These are phyloP conservation scores for Yponomeuta sedellus DNA, from an alignment of 2,888 invertebrate genomes.

Conservation along the genomic window DNA sequence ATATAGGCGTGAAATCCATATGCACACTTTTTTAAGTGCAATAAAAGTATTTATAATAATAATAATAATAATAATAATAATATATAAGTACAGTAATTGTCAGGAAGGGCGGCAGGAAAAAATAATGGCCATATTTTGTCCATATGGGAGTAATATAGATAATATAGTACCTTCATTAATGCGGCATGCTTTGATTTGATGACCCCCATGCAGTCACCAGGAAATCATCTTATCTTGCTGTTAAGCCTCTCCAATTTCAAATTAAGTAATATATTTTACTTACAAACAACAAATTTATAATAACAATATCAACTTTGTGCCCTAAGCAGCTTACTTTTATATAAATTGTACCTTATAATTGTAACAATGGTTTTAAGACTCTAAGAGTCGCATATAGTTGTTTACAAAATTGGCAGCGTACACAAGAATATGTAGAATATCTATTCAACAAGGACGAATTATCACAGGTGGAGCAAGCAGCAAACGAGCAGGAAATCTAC, in stretches of 20 bases:
- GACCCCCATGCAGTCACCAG: conserved; percentile 65
- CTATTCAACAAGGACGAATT: conserved; percentile 51
- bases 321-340: background rate
- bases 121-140: too few species aligned
- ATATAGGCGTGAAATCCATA: too few species aligned
- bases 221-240: conserved; percentile 1
- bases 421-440: conserved; percentile 37
- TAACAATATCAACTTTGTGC: background rate
- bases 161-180: conserved; percentile 50
- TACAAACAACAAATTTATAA: background rate
- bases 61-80: too few species aligned
- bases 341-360: background rate
- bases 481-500: conserved; percentile 71
- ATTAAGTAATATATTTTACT: background rate
- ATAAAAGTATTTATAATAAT: too few species aligned
- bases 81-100: too few species aligned
- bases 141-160: too few species aligned
- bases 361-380: conserved; percentile 40
- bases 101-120: too few species aligned
- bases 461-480: conserved; percentile 72
- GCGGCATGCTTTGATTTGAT: conserved; percentile 63
- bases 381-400: conserved; percentile 37
- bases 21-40: too few species aligned
- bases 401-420: conserved; percentile 45
- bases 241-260: too few species aligned